Conservation (phyloP, 2,888 invertebrate genomes). For the Stenolophus ochropezus region DNA sequence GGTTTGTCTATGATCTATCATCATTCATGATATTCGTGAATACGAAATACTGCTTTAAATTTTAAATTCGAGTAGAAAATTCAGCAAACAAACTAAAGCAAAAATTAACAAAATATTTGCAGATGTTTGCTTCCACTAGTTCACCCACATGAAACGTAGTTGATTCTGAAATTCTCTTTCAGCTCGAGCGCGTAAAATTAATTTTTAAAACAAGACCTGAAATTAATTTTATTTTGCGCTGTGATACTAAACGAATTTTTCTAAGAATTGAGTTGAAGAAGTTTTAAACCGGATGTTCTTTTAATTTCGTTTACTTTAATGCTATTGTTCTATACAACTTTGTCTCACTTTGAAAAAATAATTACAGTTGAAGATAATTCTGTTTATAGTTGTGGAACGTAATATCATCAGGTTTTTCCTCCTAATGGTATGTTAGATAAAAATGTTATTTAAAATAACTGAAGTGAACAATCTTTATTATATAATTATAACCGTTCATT, state of each 20-base stretch:
- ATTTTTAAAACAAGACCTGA: not conserved
- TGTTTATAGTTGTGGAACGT: slow-evolving; percentile 8
- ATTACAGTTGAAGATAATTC: slow-evolving; percentile 13
- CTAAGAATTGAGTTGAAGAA: not conserved
- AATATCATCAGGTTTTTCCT: slow-evolving; percentile 3
- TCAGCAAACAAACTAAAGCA: not conserved
- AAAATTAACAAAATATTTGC: not conserved
- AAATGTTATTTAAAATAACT: not conserved
- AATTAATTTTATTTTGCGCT: not conserved
- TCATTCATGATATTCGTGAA: not conserved
- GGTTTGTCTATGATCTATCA: not conserved
- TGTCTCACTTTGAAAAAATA: not conserved
- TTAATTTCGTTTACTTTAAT: slow-evolving; percentile 17
- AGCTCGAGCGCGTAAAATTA: not conserved
- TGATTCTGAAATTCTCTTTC: not conserved
- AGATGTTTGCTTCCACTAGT: not conserved
- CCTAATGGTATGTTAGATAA: not conserved
- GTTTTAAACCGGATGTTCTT: not conserved
- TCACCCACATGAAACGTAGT: not conserved
- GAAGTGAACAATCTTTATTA: not conserved
- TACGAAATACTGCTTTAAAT: not conserved
- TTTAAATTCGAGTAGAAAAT: not conserved
- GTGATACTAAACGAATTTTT: not conserved
- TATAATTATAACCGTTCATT: not conserved
- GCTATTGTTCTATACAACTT: slow-evolving; percentile 3